phyloP scores from a whole-genome alignment of 2,797 vertebrate genomes.

The Hylomyscus alleni region DNA sequence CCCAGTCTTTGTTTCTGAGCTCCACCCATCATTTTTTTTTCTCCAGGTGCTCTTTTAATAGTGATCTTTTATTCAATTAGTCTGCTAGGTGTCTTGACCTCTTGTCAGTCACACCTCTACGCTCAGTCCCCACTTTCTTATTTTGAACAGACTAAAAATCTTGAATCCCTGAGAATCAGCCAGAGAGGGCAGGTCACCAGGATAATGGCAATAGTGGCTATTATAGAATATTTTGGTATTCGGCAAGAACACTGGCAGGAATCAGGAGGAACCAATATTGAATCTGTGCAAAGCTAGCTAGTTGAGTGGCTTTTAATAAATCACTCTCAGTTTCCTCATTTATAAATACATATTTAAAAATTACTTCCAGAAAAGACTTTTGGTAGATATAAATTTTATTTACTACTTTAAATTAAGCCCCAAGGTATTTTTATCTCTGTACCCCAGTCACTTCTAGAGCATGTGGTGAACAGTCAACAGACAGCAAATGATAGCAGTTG shows the following conservation, averaged over 20 bases:
- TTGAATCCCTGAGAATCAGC: background rate
- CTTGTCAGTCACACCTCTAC: background rate
- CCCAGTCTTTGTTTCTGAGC: conserved; percentile 23
- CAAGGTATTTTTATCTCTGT: background rate
- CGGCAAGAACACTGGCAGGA: background rate
- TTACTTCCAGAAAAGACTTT: conserved; percentile 50
- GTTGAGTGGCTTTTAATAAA: conserved; percentile 57
- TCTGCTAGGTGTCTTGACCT: background rate
- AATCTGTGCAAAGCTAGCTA: conserved; percentile 43
- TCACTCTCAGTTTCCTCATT: conserved; percentile 43
- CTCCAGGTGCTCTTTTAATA: conserved; percentile 30
- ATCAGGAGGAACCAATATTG: conserved; percentile 32
- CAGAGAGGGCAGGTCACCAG: background rate
- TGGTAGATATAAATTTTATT: conserved; percentile 49
- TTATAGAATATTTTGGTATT: background rate
- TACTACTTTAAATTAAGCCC: conserved; percentile 4
- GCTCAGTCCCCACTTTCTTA: background rate
- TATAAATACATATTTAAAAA: conserved; percentile 46
- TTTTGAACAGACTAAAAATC: background rate
- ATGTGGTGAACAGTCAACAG: background rate
- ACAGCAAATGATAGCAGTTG: conserved; percentile 30
- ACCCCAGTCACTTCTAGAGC: background rate
- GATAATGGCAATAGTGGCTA: background rate
- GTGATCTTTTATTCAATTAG: conserved; percentile 8
- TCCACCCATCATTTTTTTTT: background rate